Percentiles rank a stretch among this genome's conserved stretches.
Conservation (phyloP, 2,113 vertebrate species). For the Dinomys branickii region DNA sequence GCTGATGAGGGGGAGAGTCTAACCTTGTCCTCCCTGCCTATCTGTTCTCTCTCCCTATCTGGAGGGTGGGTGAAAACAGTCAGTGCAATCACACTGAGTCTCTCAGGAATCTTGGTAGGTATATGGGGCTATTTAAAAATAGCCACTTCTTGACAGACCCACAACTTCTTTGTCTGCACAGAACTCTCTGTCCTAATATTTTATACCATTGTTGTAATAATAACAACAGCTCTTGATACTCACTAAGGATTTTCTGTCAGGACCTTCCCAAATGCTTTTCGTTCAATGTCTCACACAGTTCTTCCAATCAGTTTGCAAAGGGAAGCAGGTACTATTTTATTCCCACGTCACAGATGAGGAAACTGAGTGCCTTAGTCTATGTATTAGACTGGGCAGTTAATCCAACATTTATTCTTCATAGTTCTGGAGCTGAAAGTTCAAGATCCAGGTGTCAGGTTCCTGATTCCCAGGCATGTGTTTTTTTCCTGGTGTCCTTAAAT, state of each 20-base stretch:
- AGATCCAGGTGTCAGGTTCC: background rate
- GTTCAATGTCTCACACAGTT: background rate
- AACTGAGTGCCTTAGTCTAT: background rate
- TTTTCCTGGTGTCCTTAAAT: background rate
- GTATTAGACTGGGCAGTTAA: background rate
- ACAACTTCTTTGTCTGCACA: background rate
- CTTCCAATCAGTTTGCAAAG: background rate
- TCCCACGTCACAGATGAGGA: background rate
- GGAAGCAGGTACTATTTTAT: background rate
- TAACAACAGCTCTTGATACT: background rate
- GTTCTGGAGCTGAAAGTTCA: background rate
- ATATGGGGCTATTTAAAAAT: background rate
- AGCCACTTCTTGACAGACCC: background rate
- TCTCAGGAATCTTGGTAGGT: background rate
- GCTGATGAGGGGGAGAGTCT: background rate
- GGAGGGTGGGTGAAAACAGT: too few species aligned
- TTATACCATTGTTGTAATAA: background rate
- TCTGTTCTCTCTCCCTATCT: too few species aligned
- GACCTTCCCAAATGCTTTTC: background rate
- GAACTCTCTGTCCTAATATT: background rate
- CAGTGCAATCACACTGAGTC: too few species aligned
- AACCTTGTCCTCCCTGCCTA: background rate
- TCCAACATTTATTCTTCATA: background rate
- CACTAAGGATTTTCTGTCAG: background rate
- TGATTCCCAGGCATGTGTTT: background rate